Evolutionary conservation across 2,797 vertebrate species (phyloP).

Genomic region (Helicolenus hilgendorfi): DNA sequence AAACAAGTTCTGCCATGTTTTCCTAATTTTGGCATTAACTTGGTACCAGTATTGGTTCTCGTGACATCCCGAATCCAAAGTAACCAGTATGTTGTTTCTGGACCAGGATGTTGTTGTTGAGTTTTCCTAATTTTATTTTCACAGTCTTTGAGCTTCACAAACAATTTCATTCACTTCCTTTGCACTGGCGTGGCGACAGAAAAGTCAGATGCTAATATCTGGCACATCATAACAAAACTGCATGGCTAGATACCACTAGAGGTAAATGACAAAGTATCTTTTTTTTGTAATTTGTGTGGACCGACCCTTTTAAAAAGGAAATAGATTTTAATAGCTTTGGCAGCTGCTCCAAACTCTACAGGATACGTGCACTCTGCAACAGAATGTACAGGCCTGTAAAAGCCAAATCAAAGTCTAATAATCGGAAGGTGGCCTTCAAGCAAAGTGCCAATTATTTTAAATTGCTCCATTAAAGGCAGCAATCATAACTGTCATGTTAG

Average conservation of each 20-base stretch:
- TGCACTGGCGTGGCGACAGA: not conserved
- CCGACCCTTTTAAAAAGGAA: conserved; percentile 5
- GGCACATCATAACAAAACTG: not conserved
- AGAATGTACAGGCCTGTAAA: conserved; percentile 66
- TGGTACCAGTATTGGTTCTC: not conserved
- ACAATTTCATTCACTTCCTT: not conserved
- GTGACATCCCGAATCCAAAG: not conserved
- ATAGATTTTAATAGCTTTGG: conserved; percentile 61
- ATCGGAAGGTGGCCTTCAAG: conserved; percentile 77
- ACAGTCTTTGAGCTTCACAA: not conserved
- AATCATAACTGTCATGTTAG: conserved; percentile 73
- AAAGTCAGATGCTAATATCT: not conserved
- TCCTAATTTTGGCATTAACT: not conserved
- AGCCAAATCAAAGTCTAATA: conserved; percentile 81
- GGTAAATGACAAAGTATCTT: not conserved
- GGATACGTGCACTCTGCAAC: conserved; percentile 36
- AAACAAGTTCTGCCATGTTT: not conserved
- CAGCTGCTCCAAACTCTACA: conserved; percentile 54
- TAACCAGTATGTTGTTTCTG: not conserved
- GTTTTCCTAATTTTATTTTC: not conserved
- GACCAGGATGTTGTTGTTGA: not conserved
- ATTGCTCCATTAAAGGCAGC: conserved; percentile 76
- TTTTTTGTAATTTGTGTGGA: not conserved
- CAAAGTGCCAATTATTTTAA: conserved; percentile 81
- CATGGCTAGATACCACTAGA: not conserved